Evolutionary conservation across 2,797 vertebrate species (phyloP), one percentile per base, ranked within the genome.

Genomic region (Mastacembelus armatus): DNA sequence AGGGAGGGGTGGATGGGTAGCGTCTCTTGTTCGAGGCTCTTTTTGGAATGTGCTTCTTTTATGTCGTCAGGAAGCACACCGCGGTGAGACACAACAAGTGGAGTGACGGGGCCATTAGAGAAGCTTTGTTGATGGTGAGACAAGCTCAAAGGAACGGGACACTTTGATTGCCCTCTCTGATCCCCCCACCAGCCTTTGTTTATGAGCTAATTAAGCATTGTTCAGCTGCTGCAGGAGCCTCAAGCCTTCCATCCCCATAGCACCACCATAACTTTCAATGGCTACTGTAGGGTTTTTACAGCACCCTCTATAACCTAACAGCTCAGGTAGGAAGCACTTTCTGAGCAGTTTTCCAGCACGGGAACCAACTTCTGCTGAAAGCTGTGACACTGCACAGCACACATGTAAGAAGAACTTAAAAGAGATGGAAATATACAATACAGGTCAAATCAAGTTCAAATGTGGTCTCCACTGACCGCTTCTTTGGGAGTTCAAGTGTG

Each of bases 131-230:
- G 78, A 81, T 1, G 66, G 81, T 43, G 78, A 73, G 84, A 89
- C 83, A 55, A 71, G 73, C 84, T 91, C 91, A 91, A 90, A 91
- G 81, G 79, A 59, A 66, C 47, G 4, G 86, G 83, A 77, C 83
- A 64, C 91, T 89, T 89, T 82, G 88, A 88, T 85, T 90, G 83
- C 84, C 80, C 85, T 74, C 84, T 92, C 85, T 90, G 91, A 92
- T 92, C 88, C 88, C 85, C n/a, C 86, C 77, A 77, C 86, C 59
- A 79, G 66, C 80, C 84, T 93, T 93, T 94, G 93, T 94, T 94
- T 92, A 92, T 89, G 90, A 91, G 90, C 92, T 93, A 93, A 94
- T 94, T 88, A 93, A 92, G 90, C 81, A 93, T 93, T 93, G 91
- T 91, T 89, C 45, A 42, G 55, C 45, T 65, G 55, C 77, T 26